These are phyloP conservation scores for Axinella damicornis DNA, from an alignment of 37 sponge, comb jelly and placozoan genomes.

Conservation along the genomic window DNA sequence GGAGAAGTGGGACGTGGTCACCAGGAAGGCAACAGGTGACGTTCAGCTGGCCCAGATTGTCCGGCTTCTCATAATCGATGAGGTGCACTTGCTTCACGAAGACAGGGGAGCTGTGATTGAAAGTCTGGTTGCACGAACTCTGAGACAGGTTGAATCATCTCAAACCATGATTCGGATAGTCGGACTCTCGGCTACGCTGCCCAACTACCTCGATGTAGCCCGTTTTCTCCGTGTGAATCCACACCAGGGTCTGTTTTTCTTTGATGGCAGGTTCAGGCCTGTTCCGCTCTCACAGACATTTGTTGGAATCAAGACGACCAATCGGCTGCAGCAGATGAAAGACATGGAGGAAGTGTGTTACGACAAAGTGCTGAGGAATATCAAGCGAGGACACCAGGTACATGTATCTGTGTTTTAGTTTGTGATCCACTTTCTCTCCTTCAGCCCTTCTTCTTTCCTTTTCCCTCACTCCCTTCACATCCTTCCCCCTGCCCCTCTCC, in stretches of 20 bases:
- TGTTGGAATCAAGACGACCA: conserved; percentile 87
- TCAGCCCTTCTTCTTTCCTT: too few species aligned
- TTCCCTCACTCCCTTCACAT: not conserved
- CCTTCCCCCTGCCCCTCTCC: not conserved
- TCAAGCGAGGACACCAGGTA: conserved; percentile 88
- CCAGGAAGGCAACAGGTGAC: conserved; percentile 97
- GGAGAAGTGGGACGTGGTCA: conserved; percentile 99
- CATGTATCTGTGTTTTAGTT: not conserved
- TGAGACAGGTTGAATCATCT: conserved; percentile 96
- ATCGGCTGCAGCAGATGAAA: conserved; percentile 73
- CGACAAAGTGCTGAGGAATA: conserved; percentile 88
- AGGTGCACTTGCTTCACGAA: conserved; percentile 97
- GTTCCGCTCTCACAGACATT: conserved; percentile 95
- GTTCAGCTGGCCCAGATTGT: conserved; percentile 92
- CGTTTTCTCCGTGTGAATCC: conserved; percentile 93
- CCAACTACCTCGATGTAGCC: conserved; percentile 97
- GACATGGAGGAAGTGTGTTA: conserved; percentile 97
- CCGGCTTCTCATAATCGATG: conserved; percentile 94
- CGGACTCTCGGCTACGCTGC: conserved; percentile 98
- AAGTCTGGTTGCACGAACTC: conserved; percentile 95
- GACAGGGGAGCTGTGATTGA: conserved; percentile 99
- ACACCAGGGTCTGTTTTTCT: conserved; percentile 92
- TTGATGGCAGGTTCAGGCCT: conserved; percentile 96
- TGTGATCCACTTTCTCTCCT: too few species aligned
- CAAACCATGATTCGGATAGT: conserved; percentile 96